These are phyloP conservation scores for Sarcophaga carnaria DNA, from an alignment of 2,888 invertebrate genomes.

Conservation along the genomic window DNA sequence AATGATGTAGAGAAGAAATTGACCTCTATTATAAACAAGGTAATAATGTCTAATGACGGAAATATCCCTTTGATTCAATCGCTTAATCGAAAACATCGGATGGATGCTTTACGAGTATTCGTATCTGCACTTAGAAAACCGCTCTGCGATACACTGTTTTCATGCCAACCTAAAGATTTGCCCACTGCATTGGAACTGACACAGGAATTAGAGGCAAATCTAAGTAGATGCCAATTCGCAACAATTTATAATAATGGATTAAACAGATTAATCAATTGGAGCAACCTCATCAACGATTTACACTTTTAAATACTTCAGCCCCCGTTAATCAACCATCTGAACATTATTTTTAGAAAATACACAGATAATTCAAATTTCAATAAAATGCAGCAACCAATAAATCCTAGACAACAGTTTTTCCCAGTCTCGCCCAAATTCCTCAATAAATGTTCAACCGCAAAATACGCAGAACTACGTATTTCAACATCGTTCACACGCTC, in stretches of 20 bases:
- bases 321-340: too few species aligned
- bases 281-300: constrained; percentile 2
- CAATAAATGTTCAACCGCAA: constrained; percentile 1
- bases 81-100: constrained; percentile 44
- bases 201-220: too few species aligned
- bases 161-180: too few species aligned
- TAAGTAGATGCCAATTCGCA: constrained; percentile 41
- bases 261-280: neutral
- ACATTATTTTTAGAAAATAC: too few species aligned
- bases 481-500: constrained; percentile 1
- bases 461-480: constrained; percentile 1
- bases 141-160: too few species aligned
- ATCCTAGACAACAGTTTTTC: too few species aligned
- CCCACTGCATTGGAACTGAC: too few species aligned
- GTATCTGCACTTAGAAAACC: too few species aligned
- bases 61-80: neutral
- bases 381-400: too few species aligned
- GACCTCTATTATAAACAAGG: constrained; percentile 15
- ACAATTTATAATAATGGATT: neutral
- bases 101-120: neutral
- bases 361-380: too few species aligned
- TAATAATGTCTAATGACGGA: neutral
- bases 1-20: constrained; percentile 21
- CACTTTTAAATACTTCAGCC: too few species aligned
- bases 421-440: too few species aligned